phyloP scores from a whole-genome alignment of 2,797 vertebrate species.

The Liasis olivaceus region DNA sequence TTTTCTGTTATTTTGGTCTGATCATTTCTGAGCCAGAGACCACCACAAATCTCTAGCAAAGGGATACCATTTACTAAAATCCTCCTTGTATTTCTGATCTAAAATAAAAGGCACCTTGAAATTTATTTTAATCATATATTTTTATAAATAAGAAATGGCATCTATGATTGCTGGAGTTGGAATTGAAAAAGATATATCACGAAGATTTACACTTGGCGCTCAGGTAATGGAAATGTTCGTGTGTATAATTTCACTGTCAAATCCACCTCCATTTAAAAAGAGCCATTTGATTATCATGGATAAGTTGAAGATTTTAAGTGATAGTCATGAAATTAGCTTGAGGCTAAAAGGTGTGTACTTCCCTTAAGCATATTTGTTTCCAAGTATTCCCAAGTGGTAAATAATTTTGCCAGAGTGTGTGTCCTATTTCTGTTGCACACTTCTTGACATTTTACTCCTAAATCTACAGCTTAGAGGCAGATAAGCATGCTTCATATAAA shows the following conservation, averaged over 20 bases:
- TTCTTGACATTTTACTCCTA: not conserved
- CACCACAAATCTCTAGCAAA: not conserved
- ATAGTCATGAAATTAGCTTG: slow-evolving; percentile 6
- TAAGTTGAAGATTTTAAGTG: not conserved
- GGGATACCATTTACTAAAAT: not conserved
- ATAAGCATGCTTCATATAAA: not conserved
- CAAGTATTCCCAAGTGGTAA: not conserved
- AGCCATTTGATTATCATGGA: not conserved
- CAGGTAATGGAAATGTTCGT: not conserved
- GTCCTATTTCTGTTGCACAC: not conserved
- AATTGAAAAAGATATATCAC: not conserved
- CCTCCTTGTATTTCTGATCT: not conserved
- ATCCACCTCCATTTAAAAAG: not conserved
- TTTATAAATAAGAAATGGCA: not conserved
- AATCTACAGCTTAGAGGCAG: not conserved
- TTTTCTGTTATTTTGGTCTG: not conserved
- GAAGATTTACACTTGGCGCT: not conserved
- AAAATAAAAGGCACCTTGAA: not conserved
- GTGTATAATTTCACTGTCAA: not conserved
- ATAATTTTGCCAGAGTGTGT: accelerated
- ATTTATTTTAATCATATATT: slow-evolving; percentile 3
- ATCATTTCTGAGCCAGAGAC: not conserved
- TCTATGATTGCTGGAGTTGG: not conserved
- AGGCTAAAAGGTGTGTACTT: not conserved
- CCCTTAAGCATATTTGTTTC: not conserved